phyloP scores from a whole-genome alignment of 2,888 invertebrate species.

The Troilus luridus region DNA sequence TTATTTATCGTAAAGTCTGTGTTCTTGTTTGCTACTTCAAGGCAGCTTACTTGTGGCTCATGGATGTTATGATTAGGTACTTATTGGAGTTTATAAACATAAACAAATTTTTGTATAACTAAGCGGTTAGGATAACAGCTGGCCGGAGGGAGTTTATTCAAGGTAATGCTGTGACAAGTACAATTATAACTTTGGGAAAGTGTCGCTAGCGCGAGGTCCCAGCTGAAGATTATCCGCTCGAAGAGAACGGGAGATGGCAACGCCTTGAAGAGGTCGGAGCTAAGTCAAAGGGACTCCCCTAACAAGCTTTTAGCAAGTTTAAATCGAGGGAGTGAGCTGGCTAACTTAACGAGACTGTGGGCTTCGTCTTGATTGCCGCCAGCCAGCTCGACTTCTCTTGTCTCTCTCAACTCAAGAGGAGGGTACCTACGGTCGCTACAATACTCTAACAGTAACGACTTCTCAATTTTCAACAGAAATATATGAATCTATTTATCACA shows the following conservation, averaged over 20 bases:
- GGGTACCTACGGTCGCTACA: background rate
- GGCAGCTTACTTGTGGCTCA: too few species aligned
- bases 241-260: background rate
- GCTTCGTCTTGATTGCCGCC: slow-evolving; percentile 41
- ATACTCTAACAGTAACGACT: background rate
- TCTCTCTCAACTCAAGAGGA: background rate
- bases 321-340: slow-evolving; percentile 47
- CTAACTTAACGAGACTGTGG: slow-evolving; percentile 46
- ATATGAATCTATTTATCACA: background rate
- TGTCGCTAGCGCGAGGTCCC: background rate
- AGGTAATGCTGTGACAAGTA: slow-evolving; percentile 21
- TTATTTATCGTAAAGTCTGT: background rate
- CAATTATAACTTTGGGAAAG: slow-evolving; percentile 34
- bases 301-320: slow-evolving; percentile 57
- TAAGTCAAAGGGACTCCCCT: slow-evolving; percentile 50
- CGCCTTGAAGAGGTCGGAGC: background rate
- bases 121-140: background rate
- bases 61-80: background rate
- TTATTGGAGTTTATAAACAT: background rate
- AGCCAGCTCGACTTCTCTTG: background rate
- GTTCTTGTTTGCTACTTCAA: background rate
- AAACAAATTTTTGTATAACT: background rate
- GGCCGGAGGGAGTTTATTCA: background rate
- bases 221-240: background rate
- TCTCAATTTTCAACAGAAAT: background rate